Conservation (phyloP, 2,113 vertebrate species). For the Apistogramma diplotaenia region DNA sequence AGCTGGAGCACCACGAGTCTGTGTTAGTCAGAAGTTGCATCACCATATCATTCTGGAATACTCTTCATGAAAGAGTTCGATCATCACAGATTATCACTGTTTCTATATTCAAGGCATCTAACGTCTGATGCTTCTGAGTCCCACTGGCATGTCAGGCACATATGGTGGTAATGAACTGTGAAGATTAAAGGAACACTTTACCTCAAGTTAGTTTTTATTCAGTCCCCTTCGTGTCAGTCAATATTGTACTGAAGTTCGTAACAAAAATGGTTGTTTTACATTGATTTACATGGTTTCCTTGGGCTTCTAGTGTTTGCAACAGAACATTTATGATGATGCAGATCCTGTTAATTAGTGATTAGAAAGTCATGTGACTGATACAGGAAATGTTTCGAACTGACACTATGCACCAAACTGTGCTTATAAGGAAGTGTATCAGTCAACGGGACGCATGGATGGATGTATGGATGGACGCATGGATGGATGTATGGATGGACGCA, state of each 20-base stretch:
- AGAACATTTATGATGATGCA: background rate
- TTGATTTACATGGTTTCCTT: background rate
- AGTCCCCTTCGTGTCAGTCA: background rate
- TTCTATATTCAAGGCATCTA: conserved; percentile 8
- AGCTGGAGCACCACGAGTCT: background rate
- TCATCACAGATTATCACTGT: background rate
- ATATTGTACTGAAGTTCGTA: background rate
- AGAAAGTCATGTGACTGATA: no score
- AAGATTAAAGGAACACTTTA: conserved; percentile 1
- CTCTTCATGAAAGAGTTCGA: background rate
- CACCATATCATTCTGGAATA: background rate
- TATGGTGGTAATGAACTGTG: background rate
- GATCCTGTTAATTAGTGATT: background rate
- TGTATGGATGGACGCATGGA: no score
- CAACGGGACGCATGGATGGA: no score
- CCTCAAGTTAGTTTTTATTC: background rate
- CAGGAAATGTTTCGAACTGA: no score
- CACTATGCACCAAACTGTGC: no score
- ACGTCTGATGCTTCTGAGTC: background rate
- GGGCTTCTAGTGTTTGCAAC: background rate
- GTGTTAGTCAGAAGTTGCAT: background rate
- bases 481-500: no score
- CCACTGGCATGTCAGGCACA: background rate
- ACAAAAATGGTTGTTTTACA: background rate
- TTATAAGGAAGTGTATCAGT: no score